Conservation (phyloP, 2,113 vertebrate genomes). For the Synchiropus splendidus region DNA sequence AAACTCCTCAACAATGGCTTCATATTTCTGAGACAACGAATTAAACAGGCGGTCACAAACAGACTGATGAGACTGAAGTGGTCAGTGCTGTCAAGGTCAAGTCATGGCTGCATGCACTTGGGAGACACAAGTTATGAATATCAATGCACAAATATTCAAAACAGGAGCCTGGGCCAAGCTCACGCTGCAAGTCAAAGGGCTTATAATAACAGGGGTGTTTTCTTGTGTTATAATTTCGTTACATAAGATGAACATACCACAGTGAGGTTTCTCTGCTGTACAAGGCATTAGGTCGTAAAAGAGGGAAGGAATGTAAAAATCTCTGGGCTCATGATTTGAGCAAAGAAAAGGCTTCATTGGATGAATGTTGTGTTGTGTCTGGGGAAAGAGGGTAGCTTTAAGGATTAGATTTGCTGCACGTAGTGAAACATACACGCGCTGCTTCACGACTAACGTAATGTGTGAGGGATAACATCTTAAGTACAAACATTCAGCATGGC, state of each 20-base stretch:
- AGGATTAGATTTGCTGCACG: conserved; percentile 30
- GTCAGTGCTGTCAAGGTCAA: no score
- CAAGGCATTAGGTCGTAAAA: conserved; percentile 24
- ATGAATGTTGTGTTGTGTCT: background rate
- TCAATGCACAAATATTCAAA: conserved; percentile 27
- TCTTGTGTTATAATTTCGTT: conserved; percentile 21
- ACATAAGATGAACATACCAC: conserved; percentile 21
- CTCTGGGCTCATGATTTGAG: conserved; percentile 38
- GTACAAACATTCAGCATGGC: no score
- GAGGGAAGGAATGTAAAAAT: conserved; percentile 37
- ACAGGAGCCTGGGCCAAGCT: conserved; percentile 25
- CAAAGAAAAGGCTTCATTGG: conserved; percentile 2
- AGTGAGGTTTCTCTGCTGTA: conserved; percentile 1
- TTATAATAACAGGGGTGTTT: conserved; percentile 15
- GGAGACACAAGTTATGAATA: conserved; percentile 8
- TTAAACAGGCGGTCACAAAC: no score
- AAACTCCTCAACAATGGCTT: no score
- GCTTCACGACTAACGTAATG: background rate
- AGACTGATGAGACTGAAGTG: no score
- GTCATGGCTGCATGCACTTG: no score
- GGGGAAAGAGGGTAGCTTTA: conserved; percentile 4
- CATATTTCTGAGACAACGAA: no score
- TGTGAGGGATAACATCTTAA: background rate
- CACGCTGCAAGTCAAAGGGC: conserved; percentile 8
- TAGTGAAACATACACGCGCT: conserved; percentile 7